Evolutionary conservation across 23 tunicate species (phyloP), one percentile per base, ranked within the genome.

Genomic region (Styela plicata): DNA sequence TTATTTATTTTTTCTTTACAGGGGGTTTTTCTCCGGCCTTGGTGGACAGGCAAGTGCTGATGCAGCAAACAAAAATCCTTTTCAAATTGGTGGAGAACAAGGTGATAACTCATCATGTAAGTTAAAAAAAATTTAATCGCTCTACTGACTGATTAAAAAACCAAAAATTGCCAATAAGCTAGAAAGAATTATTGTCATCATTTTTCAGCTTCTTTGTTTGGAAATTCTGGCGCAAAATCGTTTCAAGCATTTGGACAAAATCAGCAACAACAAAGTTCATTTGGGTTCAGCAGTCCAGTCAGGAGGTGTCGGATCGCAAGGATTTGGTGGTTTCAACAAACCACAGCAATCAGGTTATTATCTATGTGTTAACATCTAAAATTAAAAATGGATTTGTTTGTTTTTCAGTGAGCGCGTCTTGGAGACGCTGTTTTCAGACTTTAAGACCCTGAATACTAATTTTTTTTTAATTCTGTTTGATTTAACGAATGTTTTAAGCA

Each of bases 31-130:
- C 22, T 25, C 32, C 22, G 71, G 71, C 30, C 22, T 67, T 22
- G 71, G 71, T 67, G 71, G 71, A 25, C 32, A 27, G 22, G n/a
- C 71, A 16, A 22, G 71, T 67, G 18, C 30, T 18, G 71, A 67
- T 67, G 71, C 71, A 18, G 71, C 71, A 0, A 67, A 67, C 23
- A 67, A 67, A 29, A 67, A 67, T 67, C 71, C 71, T 19, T 67
- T 67, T 29, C 32, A 27, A 24, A 67, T 67, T 1, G 71, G 31
- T 25, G 31, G 31, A 67, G 31, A 29, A 27, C 71, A 67, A 1
- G 31, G 71, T 19, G 31, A 67, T 27, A 27, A 67, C 16, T 67
- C 57, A 44, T 44, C 57, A 44, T 5, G 57, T 44, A 29, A 13
- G 71, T 27, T 29, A 67, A 18, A n/a, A n/a, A n/a, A n/a, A n/a